phyloP scores from a whole-genome alignment of 2,113 vertebrate genomes.

The Patagioenas fasciata region DNA sequence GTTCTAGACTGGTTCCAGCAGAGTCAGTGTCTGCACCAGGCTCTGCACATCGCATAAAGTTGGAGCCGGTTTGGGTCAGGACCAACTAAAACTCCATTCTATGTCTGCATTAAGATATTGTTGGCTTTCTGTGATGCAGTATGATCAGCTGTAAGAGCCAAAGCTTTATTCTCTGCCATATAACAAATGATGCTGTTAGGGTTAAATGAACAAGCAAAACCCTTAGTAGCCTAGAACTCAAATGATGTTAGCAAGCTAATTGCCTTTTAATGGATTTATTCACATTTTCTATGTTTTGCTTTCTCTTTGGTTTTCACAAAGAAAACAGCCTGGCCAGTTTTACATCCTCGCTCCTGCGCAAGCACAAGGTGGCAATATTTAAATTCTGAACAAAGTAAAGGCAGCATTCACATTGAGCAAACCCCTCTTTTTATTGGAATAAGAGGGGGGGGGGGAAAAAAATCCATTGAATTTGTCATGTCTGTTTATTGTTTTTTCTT shows the following conservation, averaged over 20 bases:
- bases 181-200: neutral
- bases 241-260: neutral
- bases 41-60: accelerated
- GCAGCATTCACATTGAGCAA: neutral
- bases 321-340: neutral
- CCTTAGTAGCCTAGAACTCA: neutral
- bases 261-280: neutral
- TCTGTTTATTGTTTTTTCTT: neutral
- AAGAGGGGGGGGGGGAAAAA: neutral
- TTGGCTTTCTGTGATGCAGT: neutral
- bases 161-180: neutral
- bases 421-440: neutral
- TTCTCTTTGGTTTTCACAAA: neutral
- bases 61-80: neutral
- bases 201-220: neutral
- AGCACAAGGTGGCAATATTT: neutral
- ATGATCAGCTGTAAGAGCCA: neutral
- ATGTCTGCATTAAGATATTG: neutral
- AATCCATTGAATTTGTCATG: neutral
- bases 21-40: neutral
- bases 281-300: neutral
- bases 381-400: neutral
- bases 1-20: neutral
- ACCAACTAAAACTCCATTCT: neutral
- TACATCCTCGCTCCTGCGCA: neutral